Evolutionary conservation across 2,113 vertebrate genomes (phyloP).

Genomic region (Canis aureus): DNA sequence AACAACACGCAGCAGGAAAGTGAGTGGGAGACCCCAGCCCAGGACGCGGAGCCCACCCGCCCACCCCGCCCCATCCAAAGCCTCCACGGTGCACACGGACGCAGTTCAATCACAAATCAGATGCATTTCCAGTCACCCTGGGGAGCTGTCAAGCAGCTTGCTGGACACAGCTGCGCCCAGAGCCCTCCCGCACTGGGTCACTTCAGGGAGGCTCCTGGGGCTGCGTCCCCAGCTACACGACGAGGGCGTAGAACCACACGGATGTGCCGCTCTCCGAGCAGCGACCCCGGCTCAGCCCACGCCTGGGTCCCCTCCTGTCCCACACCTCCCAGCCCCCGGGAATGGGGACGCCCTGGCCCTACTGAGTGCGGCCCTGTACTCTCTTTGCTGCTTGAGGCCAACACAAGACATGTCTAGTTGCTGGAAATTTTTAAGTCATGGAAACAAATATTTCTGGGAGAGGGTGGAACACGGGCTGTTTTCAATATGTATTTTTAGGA

Average conservation of each 20-base stretch:
- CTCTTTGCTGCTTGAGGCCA: background rate
- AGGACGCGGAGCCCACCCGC: background rate
- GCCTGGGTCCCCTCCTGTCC: fast-evolving
- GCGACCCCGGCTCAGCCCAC: too few relatives aligned
- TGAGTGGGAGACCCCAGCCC: background rate
- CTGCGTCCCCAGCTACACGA: background rate
- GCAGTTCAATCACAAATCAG: background rate
- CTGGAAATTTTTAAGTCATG: background rate
- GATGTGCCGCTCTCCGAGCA: too few relatives aligned
- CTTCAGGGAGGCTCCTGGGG: background rate
- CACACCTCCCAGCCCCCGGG: background rate
- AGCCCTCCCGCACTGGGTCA: fast-evolving
- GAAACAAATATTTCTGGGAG: background rate
- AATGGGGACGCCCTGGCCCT: background rate
- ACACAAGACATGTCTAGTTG: background rate
- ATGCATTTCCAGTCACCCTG: fast-evolving
- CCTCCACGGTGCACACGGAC: too few relatives aligned
- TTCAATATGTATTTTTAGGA: conserved; percentile 56
- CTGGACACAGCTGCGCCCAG: background rate
- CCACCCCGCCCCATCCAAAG: background rate
- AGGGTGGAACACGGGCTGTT: background rate
- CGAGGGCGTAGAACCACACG: background rate
- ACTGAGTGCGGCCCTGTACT: background rate
- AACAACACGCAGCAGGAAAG: background rate
- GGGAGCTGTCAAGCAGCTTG: fast-evolving